Evolutionary conservation across 1,140 invertebrate genomes (phyloP), one percentile per base, ranked within the genome.

Genomic region (Archivesica marissinica): DNA sequence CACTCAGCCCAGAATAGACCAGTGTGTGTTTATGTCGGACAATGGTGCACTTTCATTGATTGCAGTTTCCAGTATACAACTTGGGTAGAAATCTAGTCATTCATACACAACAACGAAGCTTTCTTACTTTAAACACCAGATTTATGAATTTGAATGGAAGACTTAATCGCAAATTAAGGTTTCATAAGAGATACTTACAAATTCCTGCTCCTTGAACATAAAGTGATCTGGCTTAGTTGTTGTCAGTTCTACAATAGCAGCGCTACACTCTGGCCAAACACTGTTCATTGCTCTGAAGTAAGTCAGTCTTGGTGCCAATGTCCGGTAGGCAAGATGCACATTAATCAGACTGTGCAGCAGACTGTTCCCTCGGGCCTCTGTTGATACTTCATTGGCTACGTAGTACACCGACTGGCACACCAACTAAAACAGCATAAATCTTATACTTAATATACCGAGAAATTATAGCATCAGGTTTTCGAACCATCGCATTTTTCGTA

Each of bases 181-280:
- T 47, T 20, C 20, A 47, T 47, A 20, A 70, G 30, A 15, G 2
- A 44, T 50, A 85, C 59, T 76, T 85, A 85, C 82, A 77, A 85
- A 77, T 41, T 85, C 61, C 17, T 68, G 56, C 30, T 77, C 61
- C 20, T 66, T 70, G 44, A 85, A 68, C 72, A 85, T 66, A 33
- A 77, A 66, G 56, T 85, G 82, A 1, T 85, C 74, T 15, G 82
- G 72, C 3, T 78, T 70, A 0, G 52, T 39, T 25, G n/a, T 15
- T 56, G 77, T 47, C 23, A 77, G 7, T 0, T n/a, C 44, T 9
- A 30, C 44, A 15, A 77, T 77, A 1, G 41, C 47, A 6, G 33
- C 3, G 44, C 74, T 78, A 52, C 82, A 85, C 15, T 85, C 72
- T 38, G 82, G 74, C 82, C 82, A 85, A 11, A 85, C 64, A 23